phyloP scores from a whole-genome alignment of 2,113 vertebrate genomes.

The Serinus canaria region DNA sequence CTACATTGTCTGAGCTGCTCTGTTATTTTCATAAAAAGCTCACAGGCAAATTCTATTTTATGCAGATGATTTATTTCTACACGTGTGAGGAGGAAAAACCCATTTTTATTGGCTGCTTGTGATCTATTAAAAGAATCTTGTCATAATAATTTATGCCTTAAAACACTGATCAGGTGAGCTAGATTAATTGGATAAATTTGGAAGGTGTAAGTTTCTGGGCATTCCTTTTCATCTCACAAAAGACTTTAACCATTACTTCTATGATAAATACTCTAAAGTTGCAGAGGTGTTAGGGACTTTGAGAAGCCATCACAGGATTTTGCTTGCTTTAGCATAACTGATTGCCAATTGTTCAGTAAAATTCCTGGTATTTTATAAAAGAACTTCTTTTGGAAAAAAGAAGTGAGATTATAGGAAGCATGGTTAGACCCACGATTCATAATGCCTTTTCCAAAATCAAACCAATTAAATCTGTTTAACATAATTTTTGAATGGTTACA shows the following conservation, averaged over 20 bases:
- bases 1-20: conserved; percentile 67
- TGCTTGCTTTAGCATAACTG: background rate
- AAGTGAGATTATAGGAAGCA: background rate
- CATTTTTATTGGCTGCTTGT: conserved; percentile 14
- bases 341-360: background rate
- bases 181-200: background rate
- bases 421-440: background rate
- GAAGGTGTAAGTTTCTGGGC: background rate
- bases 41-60: conserved; percentile 61
- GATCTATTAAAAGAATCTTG: conserved; percentile 26
- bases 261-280: background rate
- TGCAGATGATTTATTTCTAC: conserved; percentile 60
- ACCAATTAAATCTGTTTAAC: background rate
- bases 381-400: background rate
- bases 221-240: background rate
- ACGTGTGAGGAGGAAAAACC: background rate
- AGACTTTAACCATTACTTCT: background rate
- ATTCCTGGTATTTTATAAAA: background rate
- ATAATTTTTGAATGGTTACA: background rate
- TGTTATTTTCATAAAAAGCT: conserved; percentile 69
- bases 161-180: background rate
- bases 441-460: background rate
- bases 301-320: background rate
- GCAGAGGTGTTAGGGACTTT: background rate
- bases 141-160: background rate